phyloP scores from a whole-genome alignment of 2,797 vertebrate genomes.

The Etheostoma perlongum region DNA sequence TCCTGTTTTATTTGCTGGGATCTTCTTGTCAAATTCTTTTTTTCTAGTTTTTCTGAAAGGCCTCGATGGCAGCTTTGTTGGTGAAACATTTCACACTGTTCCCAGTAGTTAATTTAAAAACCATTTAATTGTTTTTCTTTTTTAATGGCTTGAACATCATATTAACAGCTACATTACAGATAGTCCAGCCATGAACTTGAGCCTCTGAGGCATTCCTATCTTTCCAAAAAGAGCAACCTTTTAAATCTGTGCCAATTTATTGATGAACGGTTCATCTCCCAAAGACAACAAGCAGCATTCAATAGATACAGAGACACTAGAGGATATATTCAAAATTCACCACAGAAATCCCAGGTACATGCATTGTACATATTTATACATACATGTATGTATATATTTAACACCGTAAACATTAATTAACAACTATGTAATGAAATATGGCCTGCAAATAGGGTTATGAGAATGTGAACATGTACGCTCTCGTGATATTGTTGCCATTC shows the following conservation, averaged over 20 bases:
- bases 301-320: slow-evolving; percentile 11
- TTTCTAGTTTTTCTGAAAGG: slow-evolving; percentile 35
- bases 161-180: slow-evolving; percentile 39
- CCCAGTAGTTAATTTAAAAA: slow-evolving; percentile 60
- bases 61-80: slow-evolving; percentile 59
- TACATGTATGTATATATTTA: not conserved
- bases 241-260: slow-evolving; percentile 28
- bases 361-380: not conserved
- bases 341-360: slow-evolving; percentile 12
- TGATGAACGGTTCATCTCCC: slow-evolving; percentile 13
- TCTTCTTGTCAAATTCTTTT: slow-evolving; percentile 41
- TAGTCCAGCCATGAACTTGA: slow-evolving; percentile 26
- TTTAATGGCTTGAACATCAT: slow-evolving; percentile 45
- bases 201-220: slow-evolving; percentile 20
- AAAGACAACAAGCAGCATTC: slow-evolving; percentile 37
- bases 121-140: slow-evolving; percentile 42
- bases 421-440: slow-evolving; percentile 23
- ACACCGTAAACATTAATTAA: not conserved
- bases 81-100: slow-evolving; percentile 59
- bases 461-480: slow-evolving; percentile 26
- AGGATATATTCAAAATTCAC: slow-evolving; percentile 10
- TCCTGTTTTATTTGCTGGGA: slow-evolving; percentile 48
- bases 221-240: slow-evolving; percentile 30
- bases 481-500: slow-evolving; percentile 13
- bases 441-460: slow-evolving; percentile 4